Base-by-base conservation (phyloP, 2,888 invertebrate genomes). In the Eudasyphora cyanicolor region DNA sequence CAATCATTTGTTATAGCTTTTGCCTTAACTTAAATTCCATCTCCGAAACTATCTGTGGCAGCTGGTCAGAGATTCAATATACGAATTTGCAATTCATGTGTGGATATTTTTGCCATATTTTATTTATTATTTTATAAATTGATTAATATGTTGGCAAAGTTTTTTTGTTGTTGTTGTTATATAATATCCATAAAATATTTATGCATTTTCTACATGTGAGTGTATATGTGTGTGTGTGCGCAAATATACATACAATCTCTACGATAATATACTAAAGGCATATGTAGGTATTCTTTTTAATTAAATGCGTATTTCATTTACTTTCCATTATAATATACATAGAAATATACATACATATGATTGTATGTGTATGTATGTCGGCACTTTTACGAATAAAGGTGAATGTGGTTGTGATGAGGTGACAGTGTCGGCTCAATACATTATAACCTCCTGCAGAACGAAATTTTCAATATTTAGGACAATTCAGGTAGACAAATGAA, bases 261-360 rank as follows among this genome's bases (percentile, higher is more conserved):
- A n/a, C n/a, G n/a, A n/a, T n/a, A n/a, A 32, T 12, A 35, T 17
- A 21, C 10, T 32, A 27, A 71, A 60, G 42, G 38, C 17, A 35
- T 24, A 2, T 2, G 32, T 49, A 32, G 21, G 14, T 29, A 42
- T 49, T 62, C 32, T 62, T 60, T 62, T 29, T 27, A 67, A 67
- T 45, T 82, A 77, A 77, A 74, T 82, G 57, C 24, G 60, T 38
- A 60, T 77, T 82, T 77, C 38, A 82, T 82, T 69, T 74, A 74
- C 60, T 77, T 77, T 82, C 74, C 73, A 77, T 77, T 77, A 60
- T 69, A 57, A 77, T 82, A 69, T 60, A 77, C 45, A 57, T 73
- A 69, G 45, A 60, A 32, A 35, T n/a, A 35, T 24, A 27, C 27
- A 51, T 0, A 21, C 51, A 54, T 8, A 6, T 32, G 32, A 8